Evolutionary conservation across 1,140 invertebrate species (phyloP), one percentile per base, ranked within the genome.

Genomic region (Drosophila suzukii): DNA sequence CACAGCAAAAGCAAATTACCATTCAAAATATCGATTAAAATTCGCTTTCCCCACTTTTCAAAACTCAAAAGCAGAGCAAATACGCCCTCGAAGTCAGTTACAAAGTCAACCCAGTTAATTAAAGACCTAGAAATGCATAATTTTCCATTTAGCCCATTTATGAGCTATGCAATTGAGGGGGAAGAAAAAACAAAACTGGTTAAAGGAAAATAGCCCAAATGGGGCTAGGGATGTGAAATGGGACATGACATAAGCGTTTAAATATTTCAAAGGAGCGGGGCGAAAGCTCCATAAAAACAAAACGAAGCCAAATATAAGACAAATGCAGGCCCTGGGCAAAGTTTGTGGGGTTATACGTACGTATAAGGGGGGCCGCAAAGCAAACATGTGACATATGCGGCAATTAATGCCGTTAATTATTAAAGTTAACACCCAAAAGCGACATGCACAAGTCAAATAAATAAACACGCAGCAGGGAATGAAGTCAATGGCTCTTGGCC

Each of bases 381-480:
- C 82, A 72, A 86, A 86, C 83, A 86, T 88, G 83, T 86, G 83
- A 88, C 83, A 88, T 89, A 83, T 88, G 83, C 84, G 85, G 80
- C 83, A 88, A 88, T 88, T 88, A 88, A 88, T 88, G 80, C 83
- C 84, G 83, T 88, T 88, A 88, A 88, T 88, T 88, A 88, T 88
- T 88, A 83, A 88, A 88, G 83, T 88, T 88, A 88, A 88, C 83
- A 88, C 83, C 83, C 83, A 89, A 88, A 88, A 88, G 84, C 84
- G 79, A 88, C 83, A 88, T 88, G 83, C 83, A 86, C 83, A 88
- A 88, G 83, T 88, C 84, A 88, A 88, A 88, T 88, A 88, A 88
- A 88, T 88, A 88, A 88, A 83, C 84, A 89, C 83, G 84, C 81
- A 85, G 81, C 67, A 50, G 58, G 43, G 38, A 56, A 43, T 50